A percentile compares a stretch with the other conserved stretches of the same genome.
Conservation (phyloP, 2,797 vertebrate species). For the Rousettus madagascariensis region DNA sequence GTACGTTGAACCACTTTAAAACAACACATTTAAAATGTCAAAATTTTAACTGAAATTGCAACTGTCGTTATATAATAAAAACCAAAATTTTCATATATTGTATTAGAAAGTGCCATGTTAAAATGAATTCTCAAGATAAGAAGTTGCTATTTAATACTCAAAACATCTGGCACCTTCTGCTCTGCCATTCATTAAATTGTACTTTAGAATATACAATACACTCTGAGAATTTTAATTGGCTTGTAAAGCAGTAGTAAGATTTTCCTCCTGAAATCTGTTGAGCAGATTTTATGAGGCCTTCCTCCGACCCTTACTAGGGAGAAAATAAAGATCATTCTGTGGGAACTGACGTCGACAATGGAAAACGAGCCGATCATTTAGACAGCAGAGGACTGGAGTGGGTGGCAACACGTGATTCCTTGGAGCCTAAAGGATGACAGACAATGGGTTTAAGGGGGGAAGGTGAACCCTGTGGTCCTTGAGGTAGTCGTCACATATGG, state of each 20-base stretch:
- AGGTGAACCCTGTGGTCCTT: background rate
- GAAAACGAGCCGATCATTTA: background rate
- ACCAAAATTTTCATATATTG: slow-evolving; percentile 5
- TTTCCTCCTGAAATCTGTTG: slow-evolving; percentile 17
- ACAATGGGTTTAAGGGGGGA: no score
- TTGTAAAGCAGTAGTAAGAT: background rate
- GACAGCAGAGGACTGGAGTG: background rate
- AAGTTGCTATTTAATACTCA: background rate
- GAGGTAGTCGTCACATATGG: background rate
- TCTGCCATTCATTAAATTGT: slow-evolving; percentile 3
- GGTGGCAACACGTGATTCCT: background rate
- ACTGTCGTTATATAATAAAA: slow-evolving; percentile 46
- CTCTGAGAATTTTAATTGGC: slow-evolving; percentile 24
- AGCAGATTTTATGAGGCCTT: background rate
- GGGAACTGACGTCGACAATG: background rate
- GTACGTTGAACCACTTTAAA: slow-evolving; percentile 9
- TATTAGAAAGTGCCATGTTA: slow-evolving; percentile 11
- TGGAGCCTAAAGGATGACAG: background rate
- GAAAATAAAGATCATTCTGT: background rate
- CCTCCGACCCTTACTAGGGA: background rate
- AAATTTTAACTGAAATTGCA: slow-evolving; percentile 50
- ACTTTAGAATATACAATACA: background rate
- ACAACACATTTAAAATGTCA: background rate
- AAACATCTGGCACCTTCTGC: background rate
- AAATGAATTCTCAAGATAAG: slow-evolving; percentile 10